These are phyloP conservation scores for Columba janthina DNA, from an alignment of 2,113 vertebrate genomes.

Conservation along the genomic window DNA sequence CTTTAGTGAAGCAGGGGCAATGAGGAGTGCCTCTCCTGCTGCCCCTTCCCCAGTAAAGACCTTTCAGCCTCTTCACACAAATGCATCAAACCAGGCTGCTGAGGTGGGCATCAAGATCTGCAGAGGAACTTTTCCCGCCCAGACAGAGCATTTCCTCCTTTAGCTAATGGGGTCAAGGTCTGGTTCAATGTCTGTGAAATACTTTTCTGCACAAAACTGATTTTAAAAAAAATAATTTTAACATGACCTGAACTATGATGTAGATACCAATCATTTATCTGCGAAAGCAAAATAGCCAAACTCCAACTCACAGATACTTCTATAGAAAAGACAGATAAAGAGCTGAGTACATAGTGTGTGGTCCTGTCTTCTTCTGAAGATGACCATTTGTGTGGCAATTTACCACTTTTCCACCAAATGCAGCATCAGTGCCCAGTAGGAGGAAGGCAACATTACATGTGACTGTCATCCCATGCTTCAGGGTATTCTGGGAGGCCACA, in stretches of 20 bases:
- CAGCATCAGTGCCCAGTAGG: background rate
- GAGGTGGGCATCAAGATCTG: background rate
- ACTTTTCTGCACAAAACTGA: background rate
- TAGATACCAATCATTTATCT: background rate
- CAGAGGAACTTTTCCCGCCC: background rate
- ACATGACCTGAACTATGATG: background rate
- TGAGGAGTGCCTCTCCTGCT: background rate
- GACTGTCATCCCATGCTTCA: no score
- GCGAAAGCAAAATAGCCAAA: background rate
- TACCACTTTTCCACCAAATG: background rate
- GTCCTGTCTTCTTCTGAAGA: background rate
- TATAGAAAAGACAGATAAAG: background rate
- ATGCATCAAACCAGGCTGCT: background rate
- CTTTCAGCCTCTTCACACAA: background rate
- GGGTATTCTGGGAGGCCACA: background rate
- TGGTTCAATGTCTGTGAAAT: background rate
- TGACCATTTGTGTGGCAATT: background rate
- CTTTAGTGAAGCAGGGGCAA: background rate
- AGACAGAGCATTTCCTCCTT: background rate
- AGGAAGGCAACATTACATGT: background rate
- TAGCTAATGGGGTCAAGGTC: background rate
- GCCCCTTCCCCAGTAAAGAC: background rate
- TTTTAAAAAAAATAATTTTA: background rate
- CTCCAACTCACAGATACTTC: background rate
- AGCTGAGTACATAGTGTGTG: rapidly evolving